Evolutionary conservation across 2,797 vertebrate genomes (phyloP).

Genomic region (Lacerta agilis): DNA sequence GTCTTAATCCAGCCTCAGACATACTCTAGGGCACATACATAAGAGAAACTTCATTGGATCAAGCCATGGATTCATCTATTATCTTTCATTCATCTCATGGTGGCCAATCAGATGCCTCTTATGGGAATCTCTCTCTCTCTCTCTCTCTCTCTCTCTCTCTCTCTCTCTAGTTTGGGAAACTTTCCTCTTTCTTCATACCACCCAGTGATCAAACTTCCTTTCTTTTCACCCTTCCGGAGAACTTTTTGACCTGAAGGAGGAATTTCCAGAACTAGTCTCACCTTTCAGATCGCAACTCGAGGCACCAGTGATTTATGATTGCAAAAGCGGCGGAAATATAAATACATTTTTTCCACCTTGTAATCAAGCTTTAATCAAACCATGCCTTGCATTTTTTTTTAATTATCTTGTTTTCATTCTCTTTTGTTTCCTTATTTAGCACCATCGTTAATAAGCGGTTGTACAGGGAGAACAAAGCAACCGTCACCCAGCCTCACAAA

Average conservation of each 20-base stretch:
- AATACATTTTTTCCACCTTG: conserved; percentile 29
- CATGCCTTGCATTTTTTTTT: conserved; percentile 31
- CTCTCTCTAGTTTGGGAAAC: background rate
- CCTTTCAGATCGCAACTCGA: background rate
- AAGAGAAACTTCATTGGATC: no score
- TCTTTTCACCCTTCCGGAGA: background rate
- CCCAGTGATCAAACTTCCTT: background rate
- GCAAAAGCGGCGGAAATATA: conserved; percentile 27
- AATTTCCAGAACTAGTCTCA: background rate
- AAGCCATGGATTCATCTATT: no score
- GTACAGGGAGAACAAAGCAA: background rate
- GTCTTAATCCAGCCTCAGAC: no score
- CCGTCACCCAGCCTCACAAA: fast-evolving
- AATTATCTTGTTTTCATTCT: conserved; percentile 25
- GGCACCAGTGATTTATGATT: background rate
- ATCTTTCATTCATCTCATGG: no score
- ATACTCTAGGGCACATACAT: no score
- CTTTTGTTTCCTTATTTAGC: conserved; percentile 49
- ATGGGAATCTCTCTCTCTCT: no score
- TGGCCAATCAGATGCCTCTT: no score
- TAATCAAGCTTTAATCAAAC: conserved; percentile 45
- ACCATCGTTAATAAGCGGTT: background rate
- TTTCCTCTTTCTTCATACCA: background rate
- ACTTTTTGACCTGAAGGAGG: conserved; percentile 7
- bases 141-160: background rate